phyloP scores from a whole-genome alignment of 2,888 invertebrate species.

The Nomada flava region DNA sequence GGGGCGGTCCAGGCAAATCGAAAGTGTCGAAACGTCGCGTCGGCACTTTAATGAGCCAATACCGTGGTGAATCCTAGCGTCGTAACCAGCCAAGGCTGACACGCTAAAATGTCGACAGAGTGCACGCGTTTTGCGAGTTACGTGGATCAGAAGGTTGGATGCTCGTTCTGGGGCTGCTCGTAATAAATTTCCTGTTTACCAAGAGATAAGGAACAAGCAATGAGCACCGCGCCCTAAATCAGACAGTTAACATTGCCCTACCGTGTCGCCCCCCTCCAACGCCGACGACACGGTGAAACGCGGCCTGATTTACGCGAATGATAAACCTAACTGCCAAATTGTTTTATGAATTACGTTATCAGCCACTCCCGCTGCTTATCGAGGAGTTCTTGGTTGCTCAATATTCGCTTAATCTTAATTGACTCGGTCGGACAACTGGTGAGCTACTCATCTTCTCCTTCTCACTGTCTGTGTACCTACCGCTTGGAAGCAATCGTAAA shows the following conservation, averaged over 20 bases:
- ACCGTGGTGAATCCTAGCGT: constrained; percentile 16
- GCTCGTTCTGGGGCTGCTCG: constrained; percentile 20
- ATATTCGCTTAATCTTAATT: constrained; percentile 38
- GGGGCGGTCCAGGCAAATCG: constrained; percentile 32
- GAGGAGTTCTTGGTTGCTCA: not conserved
- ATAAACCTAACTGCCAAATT: constrained; percentile 44
- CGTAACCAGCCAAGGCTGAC: constrained; percentile 37
- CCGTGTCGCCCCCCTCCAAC: not conserved
- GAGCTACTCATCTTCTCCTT: not conserved
- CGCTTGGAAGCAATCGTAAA: constrained; percentile 16
- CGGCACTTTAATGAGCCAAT: constrained; percentile 59
- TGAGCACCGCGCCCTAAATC: constrained; percentile 22
- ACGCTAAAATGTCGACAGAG: constrained; percentile 33
- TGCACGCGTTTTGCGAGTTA: not conserved
- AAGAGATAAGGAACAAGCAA: constrained; percentile 45
- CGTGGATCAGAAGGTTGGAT: constrained; percentile 32
- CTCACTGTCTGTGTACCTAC: not conserved
- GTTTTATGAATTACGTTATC: constrained; percentile 46
- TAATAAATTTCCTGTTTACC: constrained; percentile 54
- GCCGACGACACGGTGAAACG: constrained; percentile 16
- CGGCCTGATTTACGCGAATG: constrained; percentile 17
- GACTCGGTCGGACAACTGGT: constrained; percentile 16
- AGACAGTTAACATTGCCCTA: constrained; percentile 28
- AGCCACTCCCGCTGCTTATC: constrained; percentile 6
- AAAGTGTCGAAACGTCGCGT: constrained; percentile 39